Evolutionary conservation across 2,797 vertebrate species (phyloP).

Genomic region (Sebastes vulpes): DNA sequence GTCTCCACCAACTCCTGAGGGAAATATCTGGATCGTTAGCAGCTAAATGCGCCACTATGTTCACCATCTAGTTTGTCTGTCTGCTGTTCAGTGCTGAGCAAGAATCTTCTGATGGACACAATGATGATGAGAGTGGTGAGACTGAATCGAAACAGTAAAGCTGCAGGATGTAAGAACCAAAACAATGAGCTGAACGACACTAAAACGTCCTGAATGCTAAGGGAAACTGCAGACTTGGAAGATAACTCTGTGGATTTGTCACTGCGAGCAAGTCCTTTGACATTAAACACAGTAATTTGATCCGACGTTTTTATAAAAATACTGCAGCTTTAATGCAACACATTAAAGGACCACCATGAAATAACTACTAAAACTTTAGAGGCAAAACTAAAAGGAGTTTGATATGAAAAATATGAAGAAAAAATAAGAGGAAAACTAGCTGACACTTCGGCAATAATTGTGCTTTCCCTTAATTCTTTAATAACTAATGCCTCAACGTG

Average conservation of each 20-base stretch:
- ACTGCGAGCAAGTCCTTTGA: background rate
- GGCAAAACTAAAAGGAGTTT: background rate
- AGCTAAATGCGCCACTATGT: background rate
- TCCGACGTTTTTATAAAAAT: background rate
- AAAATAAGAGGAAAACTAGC: background rate
- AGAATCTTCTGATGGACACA: background rate
- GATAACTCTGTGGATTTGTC: background rate
- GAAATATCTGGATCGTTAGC: background rate
- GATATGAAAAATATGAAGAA: background rate
- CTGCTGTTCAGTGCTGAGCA: background rate
- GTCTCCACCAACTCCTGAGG: background rate
- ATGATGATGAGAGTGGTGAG: background rate
- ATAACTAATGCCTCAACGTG: background rate
- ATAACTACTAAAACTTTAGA: background rate
- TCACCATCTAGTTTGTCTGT: background rate
- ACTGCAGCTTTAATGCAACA: background rate
- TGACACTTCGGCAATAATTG: background rate
- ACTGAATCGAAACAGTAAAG: background rate
- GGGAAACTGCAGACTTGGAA: background rate
- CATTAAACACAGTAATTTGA: background rate
- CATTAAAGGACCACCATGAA: background rate
- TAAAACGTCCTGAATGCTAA: background rate
- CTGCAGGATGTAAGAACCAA: background rate
- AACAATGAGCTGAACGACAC: background rate
- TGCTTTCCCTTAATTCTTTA: background rate